Conservation (phyloP, 2,888 invertebrate genomes). For the Elaeidobius kamerunicus region DNA sequence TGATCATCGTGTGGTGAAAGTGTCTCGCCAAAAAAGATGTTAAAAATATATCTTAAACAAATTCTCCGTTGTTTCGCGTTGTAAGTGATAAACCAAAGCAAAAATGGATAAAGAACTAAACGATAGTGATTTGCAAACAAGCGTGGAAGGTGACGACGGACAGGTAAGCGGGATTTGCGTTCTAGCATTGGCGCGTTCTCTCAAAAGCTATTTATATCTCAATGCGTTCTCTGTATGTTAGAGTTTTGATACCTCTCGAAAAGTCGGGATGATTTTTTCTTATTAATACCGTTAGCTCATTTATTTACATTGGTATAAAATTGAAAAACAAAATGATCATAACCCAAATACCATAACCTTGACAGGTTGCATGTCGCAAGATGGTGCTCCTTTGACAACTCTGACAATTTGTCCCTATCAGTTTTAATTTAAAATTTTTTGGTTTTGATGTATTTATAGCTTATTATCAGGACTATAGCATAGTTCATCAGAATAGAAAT, state of each 20-base stretch:
- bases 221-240: conserved; percentile 26
- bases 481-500: background rate
- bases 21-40: conserved; percentile 41
- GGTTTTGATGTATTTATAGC: background rate
- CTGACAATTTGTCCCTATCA: conserved; percentile 20
- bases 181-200: conserved; percentile 30
- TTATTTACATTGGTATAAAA: background rate
- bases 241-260: conserved; percentile 9
- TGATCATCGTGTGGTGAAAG: conserved; percentile 50
- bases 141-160: conserved; percentile 17
- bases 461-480: background rate
- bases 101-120: conserved; percentile 46
- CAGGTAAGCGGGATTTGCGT: conserved; percentile 26
- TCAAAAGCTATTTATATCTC: conserved; percentile 28
- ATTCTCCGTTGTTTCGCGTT: conserved; percentile 38
- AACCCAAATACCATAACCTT: conserved; percentile 27
- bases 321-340: conserved; percentile 10
- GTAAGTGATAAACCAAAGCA: conserved; percentile 38
- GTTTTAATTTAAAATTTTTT: conserved; percentile 9
- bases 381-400: conserved; percentile 19
- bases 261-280: conserved; percentile 1
- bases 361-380: conserved; percentile 13
- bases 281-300: background rate
- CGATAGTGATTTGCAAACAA: conserved; percentile 32
- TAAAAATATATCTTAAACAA: conserved; percentile 37